phyloP scores from a whole-genome alignment of 2,113 vertebrate genomes.

The Anser brachyrhynchus region DNA sequence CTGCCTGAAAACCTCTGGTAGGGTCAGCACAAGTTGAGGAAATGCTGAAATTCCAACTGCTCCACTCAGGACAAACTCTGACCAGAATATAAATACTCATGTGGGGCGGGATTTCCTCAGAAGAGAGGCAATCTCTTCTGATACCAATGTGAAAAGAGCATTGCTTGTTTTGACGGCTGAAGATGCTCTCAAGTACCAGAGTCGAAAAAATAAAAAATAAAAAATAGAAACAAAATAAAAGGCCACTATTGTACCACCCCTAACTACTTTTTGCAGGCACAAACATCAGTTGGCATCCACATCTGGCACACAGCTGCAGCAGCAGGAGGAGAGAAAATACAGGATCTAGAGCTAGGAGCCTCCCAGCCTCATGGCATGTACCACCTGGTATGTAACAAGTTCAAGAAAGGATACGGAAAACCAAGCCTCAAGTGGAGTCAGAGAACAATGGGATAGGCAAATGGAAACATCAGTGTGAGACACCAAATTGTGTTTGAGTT shows the following conservation, averaged over 20 bases:
- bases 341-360: background rate
- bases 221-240: too few relatives aligned
- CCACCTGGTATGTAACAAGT: background rate
- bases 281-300: background rate
- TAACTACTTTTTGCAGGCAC: background rate
- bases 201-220: too few relatives aligned
- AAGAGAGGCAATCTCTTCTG: background rate
- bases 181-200: background rate
- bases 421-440: background rate
- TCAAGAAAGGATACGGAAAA: background rate
- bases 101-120: background rate
- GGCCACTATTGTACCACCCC: background rate
- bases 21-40: background rate
- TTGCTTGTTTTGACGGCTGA: background rate
- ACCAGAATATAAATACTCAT: background rate
- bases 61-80: background rate
- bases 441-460: background rate
- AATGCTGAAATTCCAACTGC: background rate
- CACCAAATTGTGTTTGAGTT: background rate
- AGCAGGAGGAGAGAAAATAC: background rate
- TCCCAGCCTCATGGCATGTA: background rate
- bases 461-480: background rate
- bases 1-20: background rate
- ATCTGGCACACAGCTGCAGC: background rate
- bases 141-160: background rate